Evolutionary conservation across 1,140 invertebrate genomes (phyloP).

Genomic region (Hyposmocoma kahamanoa): DNA sequence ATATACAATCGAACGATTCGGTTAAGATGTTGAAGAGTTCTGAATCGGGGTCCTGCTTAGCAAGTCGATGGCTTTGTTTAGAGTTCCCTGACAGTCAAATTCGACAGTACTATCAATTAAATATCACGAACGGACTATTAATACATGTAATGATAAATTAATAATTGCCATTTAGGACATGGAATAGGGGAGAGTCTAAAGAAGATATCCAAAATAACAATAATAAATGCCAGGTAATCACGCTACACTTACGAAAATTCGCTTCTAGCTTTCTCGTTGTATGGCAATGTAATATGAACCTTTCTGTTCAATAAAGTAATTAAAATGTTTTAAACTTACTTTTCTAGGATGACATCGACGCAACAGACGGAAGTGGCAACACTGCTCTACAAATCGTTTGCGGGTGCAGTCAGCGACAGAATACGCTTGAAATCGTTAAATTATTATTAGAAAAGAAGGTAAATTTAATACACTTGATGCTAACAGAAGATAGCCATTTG

Average conservation of each 20-base stretch:
- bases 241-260: background rate
- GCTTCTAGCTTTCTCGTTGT: background rate
- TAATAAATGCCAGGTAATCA: background rate
- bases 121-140: too few species aligned
- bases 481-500: background rate
- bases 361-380: constrained; percentile 38
- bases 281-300: background rate
- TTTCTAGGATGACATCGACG: constrained; percentile 43
- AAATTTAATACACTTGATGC: background rate
- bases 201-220: too few species aligned
- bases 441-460: constrained; percentile 49
- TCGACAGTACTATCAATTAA: too few species aligned
- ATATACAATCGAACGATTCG: too few species aligned
- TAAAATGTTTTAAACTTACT: background rate
- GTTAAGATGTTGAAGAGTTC: too few species aligned
- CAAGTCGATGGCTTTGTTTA: too few species aligned
- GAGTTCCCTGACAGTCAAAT: too few species aligned
- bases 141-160: too few species aligned
- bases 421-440: constrained; percentile 39
- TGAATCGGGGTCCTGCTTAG: too few species aligned
- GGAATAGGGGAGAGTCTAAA: too few species aligned
- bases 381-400: constrained; percentile 51
- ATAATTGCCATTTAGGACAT: too few species aligned
- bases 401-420: constrained; percentile 23
- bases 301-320: constrained; percentile 1